A percentile compares a stretch with the other conserved stretches of the same genome.
Conservation (phyloP, 2,113 vertebrate genomes). For the Mastomys coucha region DNA sequence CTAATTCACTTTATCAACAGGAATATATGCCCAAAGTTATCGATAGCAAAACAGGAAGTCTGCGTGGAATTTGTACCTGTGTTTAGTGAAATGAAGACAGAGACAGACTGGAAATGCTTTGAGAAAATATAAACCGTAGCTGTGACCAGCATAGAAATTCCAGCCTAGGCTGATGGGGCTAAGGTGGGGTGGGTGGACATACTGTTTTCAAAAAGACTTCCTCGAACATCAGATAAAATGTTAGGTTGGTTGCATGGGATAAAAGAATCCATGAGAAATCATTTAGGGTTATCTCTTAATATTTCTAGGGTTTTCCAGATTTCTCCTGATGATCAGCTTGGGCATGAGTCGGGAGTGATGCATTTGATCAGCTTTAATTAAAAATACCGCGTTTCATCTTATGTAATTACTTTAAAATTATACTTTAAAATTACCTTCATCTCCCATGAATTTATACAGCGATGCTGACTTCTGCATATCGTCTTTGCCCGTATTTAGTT, state of each 20-base stretch:
- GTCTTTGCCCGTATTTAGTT: conserved; percentile 7
- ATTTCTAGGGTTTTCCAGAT: conserved; percentile 36
- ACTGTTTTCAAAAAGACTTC: background rate
- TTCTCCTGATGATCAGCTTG: conserved; percentile 31
- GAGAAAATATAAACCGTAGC: background rate
- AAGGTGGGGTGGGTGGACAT: background rate
- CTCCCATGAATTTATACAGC: conserved; percentile 24
- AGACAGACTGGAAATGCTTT: background rate
- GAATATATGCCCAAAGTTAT: background rate
- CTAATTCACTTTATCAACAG: conserved; percentile 22
- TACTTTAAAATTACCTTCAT: conserved; percentile 44
- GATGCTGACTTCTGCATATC: background rate
- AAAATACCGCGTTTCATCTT: conserved; percentile 9
- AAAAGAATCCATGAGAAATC: background rate
- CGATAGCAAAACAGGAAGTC: background rate
- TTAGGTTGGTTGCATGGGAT: background rate
- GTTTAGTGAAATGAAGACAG: conserved; percentile 21
- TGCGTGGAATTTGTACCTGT: background rate
- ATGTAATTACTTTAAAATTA: conserved; percentile 50
- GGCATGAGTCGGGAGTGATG: background rate
- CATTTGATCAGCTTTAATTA: background rate
- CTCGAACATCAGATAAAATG: background rate
- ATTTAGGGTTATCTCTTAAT: background rate
- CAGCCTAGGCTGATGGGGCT: background rate
- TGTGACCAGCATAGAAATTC: background rate